phyloP scores from a whole-genome alignment of 2,888 invertebrate species.

The Autographa gamma region DNA sequence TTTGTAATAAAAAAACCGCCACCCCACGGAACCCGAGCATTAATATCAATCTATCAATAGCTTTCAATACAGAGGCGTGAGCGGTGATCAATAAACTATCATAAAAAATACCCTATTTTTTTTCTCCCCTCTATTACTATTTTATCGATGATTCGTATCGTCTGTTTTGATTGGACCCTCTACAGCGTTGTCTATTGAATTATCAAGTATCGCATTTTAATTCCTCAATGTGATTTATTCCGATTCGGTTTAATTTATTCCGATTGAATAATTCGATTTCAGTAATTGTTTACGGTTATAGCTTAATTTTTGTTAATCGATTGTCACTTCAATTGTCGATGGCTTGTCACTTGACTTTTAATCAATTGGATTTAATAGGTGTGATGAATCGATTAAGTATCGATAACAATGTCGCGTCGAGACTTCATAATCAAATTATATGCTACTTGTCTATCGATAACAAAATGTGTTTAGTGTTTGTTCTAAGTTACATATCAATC shows the following conservation, averaged over 20 bases:
- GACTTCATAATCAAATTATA: not conserved
- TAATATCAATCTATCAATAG: conserved; percentile 88
- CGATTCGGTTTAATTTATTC: conserved; percentile 63
- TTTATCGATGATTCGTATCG: conserved; percentile 77
- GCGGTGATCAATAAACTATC: conserved; percentile 83
- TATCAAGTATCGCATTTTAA: conserved; percentile 71
- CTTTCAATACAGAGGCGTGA: conserved; percentile 82
- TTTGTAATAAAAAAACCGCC: conserved; percentile 78
- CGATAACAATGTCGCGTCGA: conserved; percentile 6
- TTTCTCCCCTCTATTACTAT: conserved; percentile 76
- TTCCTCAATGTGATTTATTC: conserved; percentile 61
- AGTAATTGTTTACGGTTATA: conserved; percentile 61
- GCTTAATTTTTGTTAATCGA: conserved; percentile 59
- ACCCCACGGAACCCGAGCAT: conserved; percentile 79
- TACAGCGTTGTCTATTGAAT: conserved; percentile 81
- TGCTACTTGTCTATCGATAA: not conserved
- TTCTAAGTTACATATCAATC: conserved; percentile 17
- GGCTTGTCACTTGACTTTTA: conserved; percentile 42
- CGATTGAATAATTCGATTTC: conserved; percentile 63
- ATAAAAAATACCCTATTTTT: conserved; percentile 76
- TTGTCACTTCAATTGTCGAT: conserved; percentile 56
- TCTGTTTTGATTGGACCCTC: conserved; percentile 78
- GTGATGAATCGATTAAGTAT: conserved; percentile 38
- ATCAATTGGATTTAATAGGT: conserved; percentile 38
- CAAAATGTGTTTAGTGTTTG: not conserved